Evolutionary conservation across 1,140 invertebrate genomes (phyloP), one percentile per base, ranked within the genome.

Genomic region (Magallana ariakensis): DNA sequence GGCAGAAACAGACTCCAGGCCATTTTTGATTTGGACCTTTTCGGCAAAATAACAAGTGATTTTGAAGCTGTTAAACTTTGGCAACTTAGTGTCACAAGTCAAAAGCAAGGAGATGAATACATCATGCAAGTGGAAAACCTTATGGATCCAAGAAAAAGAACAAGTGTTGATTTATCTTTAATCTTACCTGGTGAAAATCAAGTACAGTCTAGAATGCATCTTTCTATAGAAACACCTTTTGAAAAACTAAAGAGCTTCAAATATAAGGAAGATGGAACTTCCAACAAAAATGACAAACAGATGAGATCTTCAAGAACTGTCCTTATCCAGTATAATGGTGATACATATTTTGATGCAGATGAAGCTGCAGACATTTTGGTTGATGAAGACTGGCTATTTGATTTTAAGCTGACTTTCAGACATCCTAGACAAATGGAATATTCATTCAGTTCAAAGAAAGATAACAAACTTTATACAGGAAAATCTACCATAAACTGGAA

Each of bases 401-500:
- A 82, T 82, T 82, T 19, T 55, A 16, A 55, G 19, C 19, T 91
- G 19, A 90, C 70, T 10, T 83, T 92, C 62, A 80, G 87, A 54
- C 84, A 86, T 54, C 92, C 92, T 53, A 81, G 85, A 26, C 88
- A 84, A 80, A 92, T 93, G 90, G 89, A 90, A 86, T 90, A 89
- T 54, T 85, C 19, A 46, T 83, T 90, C 53, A 88, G 56, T 75
- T 84, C 75, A 81, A 53, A 85, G 22, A 89, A 90, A 57, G 81
- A 81, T 33, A 80, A 58, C 11, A 75, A 90, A 10, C 86, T 80
- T 80, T 89, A 90, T 46, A 87, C 88, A 57, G 90, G 85, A 3
- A 87, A 91, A 15, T 53, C 91, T 6, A 82, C 80, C 9, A 54
- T 91, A 5, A 91, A 93, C 85, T 93, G 92, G 92, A 86, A 92